Base-by-base conservation (phyloP, 2,113 vertebrate genomes). In the Prunella fulvescens region DNA sequence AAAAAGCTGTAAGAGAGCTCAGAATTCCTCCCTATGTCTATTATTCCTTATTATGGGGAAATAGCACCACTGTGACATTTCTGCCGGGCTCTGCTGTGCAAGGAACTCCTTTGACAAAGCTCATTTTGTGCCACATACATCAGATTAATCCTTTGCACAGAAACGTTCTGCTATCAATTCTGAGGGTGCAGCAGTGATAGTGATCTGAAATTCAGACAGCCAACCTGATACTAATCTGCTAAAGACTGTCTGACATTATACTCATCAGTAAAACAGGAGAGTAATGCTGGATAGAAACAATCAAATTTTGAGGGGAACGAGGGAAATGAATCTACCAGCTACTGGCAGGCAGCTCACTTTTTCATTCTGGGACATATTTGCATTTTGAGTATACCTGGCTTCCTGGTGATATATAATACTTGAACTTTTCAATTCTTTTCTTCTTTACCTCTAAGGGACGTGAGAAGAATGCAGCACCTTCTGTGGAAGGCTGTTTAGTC, bases 341-440 rank as follows among this genome's bases (percentile, higher is more conserved):
- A 78, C 60, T 45, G 48, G 47, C 51, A 95, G 90, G 88, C 88
- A 95, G 90, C 76, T 94, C 60, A 44, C 70, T 94, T 93, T 58
- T 76, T 79, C 60, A 87, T 95, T 95, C 78, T 64, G 51, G 53
- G 81, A 53, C 42, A 60, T 45, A 65, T 86, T 92, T 70, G 76
- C 87, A 94, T 92, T 95, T 94, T 65, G 81, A 95, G 87, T 87
- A 95, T 79, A 86, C 51, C 87, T 90, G 47, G 82, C 60, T 96
- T 88, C 70, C 60, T 84, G 74, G 90, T 89, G 89, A 94, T 91
- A 92, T 58, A 82, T 88, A 73, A 81, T 85, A 91, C 81, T 92
- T 73, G 81, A 97, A 92, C 47, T 51, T 79, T 79, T 65, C 50
- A 73, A 54, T 90, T 92, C 28, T 85, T 77, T 87, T 88, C 86